Base-by-base conservation (phyloP, 2,888 invertebrate species). In the Chromoteleia sp. region DNA sequence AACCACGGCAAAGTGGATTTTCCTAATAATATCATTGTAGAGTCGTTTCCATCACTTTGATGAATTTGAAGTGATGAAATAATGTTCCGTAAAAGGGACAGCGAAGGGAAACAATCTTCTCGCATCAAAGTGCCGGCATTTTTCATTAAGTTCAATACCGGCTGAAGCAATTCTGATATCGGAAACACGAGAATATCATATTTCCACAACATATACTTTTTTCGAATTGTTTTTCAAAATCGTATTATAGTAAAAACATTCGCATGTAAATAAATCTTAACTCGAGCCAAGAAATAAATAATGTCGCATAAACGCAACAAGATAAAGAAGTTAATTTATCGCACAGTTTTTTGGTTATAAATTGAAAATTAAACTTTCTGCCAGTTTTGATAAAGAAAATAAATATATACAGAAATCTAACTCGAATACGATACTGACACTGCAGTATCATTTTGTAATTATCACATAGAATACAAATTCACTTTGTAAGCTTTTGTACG, bases 1-100 rank as follows among this genome's bases (percentile, higher is more conserved):
- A 30, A 45, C 30, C 56, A 29, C 19, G 15, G 48, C 12, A 33
- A 58, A 59, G 50, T 48, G 45, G 68, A 33, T 15, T 52, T 52
- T 50, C 48, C 15, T 71, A 71, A 71, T 71, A 59, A 71, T 59
- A 59, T 71, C 59, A 71, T 71, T 39, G 36, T 59, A 21, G 5
- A 25, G 36, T 39, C 70, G 39, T 71, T 58, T 59, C 36, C 70
- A 36, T 39, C 48, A 59, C 50, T 56, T 71, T 71, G 41, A 61
- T 71, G 52, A 71, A 50, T 52, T 52, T 52, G 2, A 41, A 71
- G 41, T 61, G 21, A n/a, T 52, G 59, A 61, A 61, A 71, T 61
- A 52, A 61, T 52, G 59, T 8, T 14, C 29, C 7, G 8, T 48
- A 39, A 52, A 71, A 59, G 70, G 58, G 50, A 21, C 19, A 33